These are phyloP conservation scores for Orius laevigatus DNA, from an alignment of 1,140 invertebrate genomes.

Conservation along the genomic window DNA sequence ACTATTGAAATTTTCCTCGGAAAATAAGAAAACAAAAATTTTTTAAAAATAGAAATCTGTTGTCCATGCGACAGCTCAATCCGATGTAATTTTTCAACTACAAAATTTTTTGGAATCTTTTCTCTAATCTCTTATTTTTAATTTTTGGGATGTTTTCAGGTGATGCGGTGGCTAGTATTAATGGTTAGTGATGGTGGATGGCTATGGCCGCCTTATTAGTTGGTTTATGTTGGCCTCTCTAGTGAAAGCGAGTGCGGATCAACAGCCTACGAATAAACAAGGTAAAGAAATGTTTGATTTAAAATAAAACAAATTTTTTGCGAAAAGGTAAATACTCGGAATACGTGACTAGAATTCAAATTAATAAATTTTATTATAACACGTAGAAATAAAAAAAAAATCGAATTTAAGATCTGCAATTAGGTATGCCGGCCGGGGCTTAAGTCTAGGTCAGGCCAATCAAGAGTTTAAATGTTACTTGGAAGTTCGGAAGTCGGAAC, in stretches of 20 bases:
- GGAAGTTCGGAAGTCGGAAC: no score
- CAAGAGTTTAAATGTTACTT: no score
- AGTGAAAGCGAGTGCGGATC: slow-evolving; percentile 10
- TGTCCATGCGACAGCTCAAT: no score
- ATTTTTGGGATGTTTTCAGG: slow-evolving; percentile 6
- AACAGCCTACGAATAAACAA: slow-evolving; percentile 10
- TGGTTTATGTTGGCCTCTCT: slow-evolving; percentile 13
- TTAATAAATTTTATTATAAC: not conserved
- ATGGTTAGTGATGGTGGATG: slow-evolving; percentile 15
- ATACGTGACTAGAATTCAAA: not conserved
- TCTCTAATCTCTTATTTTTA: no score
- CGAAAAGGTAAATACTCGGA: not conserved
- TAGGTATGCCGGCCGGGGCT: no score
- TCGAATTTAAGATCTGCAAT: no score
- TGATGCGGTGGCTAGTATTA: slow-evolving; percentile 11
- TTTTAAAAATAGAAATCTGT: no score
- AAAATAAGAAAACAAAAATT: no score
- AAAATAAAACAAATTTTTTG: not conserved
- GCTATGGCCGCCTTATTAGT: slow-evolving; percentile 9
- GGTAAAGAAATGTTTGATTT: slow-evolving; percentile 1
- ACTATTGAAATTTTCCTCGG: no score
- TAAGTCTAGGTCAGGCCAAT: no score
- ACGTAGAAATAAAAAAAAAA: not conserved
- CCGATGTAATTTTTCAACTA: no score
- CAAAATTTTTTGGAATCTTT: no score